Evolutionary conservation across 1,140 invertebrate species (phyloP).

Genomic region (Cotesia chilonis): DNA sequence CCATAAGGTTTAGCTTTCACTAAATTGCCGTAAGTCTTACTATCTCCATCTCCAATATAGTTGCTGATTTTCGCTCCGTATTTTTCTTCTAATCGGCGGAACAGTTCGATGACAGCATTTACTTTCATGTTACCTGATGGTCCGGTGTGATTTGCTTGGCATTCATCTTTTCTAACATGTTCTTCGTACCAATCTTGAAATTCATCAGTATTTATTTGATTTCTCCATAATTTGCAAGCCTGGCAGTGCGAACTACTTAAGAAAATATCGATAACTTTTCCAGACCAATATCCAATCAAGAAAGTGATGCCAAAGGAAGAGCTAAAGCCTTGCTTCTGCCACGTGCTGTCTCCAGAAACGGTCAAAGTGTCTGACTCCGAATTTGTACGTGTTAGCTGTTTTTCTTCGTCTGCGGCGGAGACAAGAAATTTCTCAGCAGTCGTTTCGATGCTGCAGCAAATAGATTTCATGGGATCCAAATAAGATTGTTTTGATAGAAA

Average conservation of each 20-base stretch:
- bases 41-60: conserved; percentile 24
- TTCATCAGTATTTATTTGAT: conserved; percentile 28
- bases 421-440: conserved; percentile 22
- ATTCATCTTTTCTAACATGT: conserved; percentile 32
- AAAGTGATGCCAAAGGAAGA: conserved; percentile 36
- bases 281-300: conserved; percentile 20
- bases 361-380: conserved; percentile 30
- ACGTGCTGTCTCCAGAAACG: conserved; percentile 41
- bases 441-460: conserved; percentile 16
- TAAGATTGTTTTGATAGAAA: conserved; percentile 33
- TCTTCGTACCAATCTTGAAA: conserved; percentile 36
- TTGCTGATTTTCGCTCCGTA: conserved; percentile 26
- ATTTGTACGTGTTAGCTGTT: conserved; percentile 34
- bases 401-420: conserved; percentile 40
- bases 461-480: conserved; percentile 22
- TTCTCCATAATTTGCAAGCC: conserved; percentile 29
- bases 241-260: conserved; percentile 20
- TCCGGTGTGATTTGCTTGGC: conserved; percentile 33
- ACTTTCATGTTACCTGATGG: conserved; percentile 38
- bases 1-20: conserved; percentile 32
- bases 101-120: conserved; percentile 33
- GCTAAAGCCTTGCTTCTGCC: conserved; percentile 37
- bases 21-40: conserved; percentile 24
- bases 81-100: conserved; percentile 31
- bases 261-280: too few relatives aligned